Evolutionary conservation across 1,140 invertebrate species (phyloP).

Genomic region (Cotesia typhae): DNA sequence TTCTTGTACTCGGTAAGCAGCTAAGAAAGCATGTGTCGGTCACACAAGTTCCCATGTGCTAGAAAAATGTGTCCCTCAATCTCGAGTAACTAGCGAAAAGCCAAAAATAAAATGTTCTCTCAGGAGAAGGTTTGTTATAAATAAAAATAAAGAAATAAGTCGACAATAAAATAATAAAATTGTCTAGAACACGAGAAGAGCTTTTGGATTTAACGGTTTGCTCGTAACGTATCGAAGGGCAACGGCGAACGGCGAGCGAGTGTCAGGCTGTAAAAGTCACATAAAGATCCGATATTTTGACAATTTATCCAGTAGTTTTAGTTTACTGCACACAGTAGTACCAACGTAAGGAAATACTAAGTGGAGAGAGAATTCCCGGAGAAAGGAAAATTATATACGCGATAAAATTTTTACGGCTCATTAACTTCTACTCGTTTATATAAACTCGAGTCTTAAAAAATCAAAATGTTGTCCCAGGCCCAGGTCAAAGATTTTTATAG

Average conservation of each 20-base stretch:
- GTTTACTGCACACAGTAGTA: not conserved
- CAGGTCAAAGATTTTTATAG: not conserved
- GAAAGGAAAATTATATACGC: not conserved
- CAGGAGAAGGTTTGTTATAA: not conserved
- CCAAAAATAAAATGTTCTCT: conserved; percentile 1
- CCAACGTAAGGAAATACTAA: not conserved
- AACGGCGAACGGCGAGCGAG: conserved; percentile 43
- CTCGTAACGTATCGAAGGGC: conserved; percentile 48
- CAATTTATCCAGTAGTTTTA: conserved; percentile 46
- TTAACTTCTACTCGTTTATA: not conserved
- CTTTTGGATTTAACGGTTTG: conserved; percentile 50
- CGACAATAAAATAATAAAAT: conserved; percentile 17
- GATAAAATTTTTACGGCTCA: conserved; percentile 19
- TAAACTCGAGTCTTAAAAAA: conserved; percentile 22
- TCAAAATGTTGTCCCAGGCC: no score
- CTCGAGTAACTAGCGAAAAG: not conserved
- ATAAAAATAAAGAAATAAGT: not conserved
- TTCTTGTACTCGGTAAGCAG: conserved; percentile 53
- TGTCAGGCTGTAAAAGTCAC: conserved; percentile 60
- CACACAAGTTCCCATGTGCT: conserved; percentile 26
- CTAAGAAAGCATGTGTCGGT: conserved; percentile 57
- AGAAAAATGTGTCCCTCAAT: not conserved
- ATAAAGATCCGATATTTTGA: conserved; percentile 65
- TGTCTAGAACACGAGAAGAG: conserved; percentile 44
- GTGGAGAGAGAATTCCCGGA: not conserved